Conservation (phyloP, 2,888 invertebrate species). For the Silvanus unidentatus region DNA sequence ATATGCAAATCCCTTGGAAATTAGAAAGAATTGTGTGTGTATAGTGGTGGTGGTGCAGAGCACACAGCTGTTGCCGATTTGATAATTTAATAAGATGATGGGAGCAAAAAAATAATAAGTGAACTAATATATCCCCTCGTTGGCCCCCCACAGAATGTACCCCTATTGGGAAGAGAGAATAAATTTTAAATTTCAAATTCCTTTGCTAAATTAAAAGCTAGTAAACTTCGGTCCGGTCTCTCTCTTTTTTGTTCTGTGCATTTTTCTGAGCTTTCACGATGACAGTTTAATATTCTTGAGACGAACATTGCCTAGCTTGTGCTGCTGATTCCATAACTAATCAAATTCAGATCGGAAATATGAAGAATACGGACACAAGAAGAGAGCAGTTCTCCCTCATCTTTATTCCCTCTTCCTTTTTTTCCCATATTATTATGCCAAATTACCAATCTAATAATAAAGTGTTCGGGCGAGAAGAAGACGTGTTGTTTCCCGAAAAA, state of each 20-base stretch:
- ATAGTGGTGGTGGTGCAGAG: too few species aligned
- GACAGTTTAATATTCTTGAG: constrained; percentile 14
- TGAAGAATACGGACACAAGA: constrained; percentile 22
- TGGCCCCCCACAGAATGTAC: too few species aligned
- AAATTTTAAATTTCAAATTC: constrained; percentile 13
- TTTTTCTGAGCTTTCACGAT: constrained; percentile 5
- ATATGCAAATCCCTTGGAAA: constrained; percentile 26
- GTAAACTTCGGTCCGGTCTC: constrained; percentile 24
- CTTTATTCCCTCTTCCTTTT: constrained; percentile 15
- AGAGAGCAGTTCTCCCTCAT: too few species aligned
- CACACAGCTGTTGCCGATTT: constrained; percentile 29
- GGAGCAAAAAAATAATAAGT: neutral
- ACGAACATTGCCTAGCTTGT: constrained; percentile 20
- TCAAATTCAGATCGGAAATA: constrained; percentile 37
- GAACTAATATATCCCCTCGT: constrained; percentile 1
- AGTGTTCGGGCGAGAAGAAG: constrained; percentile 23
- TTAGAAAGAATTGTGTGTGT: constrained; percentile 12
- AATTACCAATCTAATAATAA: constrained; percentile 42
- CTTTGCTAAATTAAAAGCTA: constrained; percentile 32
- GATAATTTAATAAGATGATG: constrained; percentile 29
- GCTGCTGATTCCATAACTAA: constrained; percentile 37
- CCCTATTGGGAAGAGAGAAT: constrained; percentile 1
- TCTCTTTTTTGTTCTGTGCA: constrained; percentile 8
- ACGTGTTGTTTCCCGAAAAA: constrained; percentile 27
- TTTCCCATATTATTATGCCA: constrained; percentile 29